Percentiles rank a stretch among this genome's conserved stretches.
phyloP scores from a whole-genome alignment of 2,888 invertebrate genomes.

The Drosophila borealis region DNA sequence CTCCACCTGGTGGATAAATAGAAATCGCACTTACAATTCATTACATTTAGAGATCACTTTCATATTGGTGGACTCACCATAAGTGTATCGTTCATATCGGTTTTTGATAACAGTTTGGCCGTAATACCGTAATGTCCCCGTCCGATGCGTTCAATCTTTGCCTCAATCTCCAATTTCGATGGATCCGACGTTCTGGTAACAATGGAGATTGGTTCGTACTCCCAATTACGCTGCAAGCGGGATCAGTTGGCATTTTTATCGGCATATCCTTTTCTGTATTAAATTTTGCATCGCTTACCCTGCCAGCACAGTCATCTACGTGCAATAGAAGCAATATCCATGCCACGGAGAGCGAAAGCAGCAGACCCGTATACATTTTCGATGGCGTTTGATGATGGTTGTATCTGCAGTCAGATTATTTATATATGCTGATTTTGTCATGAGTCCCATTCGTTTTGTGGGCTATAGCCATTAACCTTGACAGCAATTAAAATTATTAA shows the following conservation, averaged over 20 bases:
- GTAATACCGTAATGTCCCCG: slow-evolving; percentile 15
- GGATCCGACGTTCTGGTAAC: not conserved
- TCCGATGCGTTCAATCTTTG: slow-evolving; percentile 6
- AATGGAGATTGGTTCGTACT: slow-evolving; percentile 48
- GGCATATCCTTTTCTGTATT: not conserved
- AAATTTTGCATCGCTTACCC: slow-evolving; percentile 22
- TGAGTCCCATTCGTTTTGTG: too few species aligned
- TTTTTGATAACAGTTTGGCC: not conserved
- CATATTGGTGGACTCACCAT: slow-evolving; percentile 29
- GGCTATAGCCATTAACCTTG: too few species aligned
- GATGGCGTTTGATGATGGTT: not conserved
- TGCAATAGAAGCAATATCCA: not conserved
- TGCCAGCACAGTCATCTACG: slow-evolving; percentile 2
- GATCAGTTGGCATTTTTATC: not conserved
- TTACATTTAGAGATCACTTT: not conserved
- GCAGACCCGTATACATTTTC: slow-evolving; percentile 7
- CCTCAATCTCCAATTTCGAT: fast-evolving
- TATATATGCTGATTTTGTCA: too few species aligned
- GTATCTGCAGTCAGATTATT: too few species aligned
- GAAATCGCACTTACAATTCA: not conserved
- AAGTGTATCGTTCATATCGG: slow-evolving; percentile 9
- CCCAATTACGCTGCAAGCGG: slow-evolving; percentile 50
- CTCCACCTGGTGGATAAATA: slow-evolving; percentile 3
- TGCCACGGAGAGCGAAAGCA: not conserved
- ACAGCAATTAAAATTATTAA: too few species aligned